Evolutionary conservation across 2,888 invertebrate genomes (phyloP), one percentile per base, ranked within the genome.

Genomic region (Harpalus rubripes): DNA sequence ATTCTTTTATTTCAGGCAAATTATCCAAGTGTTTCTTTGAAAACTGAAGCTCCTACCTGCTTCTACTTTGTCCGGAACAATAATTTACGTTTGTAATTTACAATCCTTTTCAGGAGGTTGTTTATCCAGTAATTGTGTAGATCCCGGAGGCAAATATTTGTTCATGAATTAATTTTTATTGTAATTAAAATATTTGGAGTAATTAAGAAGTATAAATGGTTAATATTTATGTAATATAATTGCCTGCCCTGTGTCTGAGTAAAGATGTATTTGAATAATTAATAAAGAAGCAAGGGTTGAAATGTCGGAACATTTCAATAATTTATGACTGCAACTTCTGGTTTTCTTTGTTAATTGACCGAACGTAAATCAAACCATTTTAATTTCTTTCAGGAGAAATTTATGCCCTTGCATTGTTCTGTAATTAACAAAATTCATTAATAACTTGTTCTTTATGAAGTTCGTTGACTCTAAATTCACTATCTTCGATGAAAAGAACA

Each of bases 281-380:
- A 74, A 81, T 81, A 65, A 81, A 82, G 82, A 74, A 59, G 56
- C 72, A 56, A 74, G 59, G 82, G 82, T 72, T 82, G 63, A 74
- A 82, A 82, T 59, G 74, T 59, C 74, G 32, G 74, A 72, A 56
- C 74, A 82, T 68, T 74, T 82, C 82, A 74, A 84, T 84, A 84
- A 84, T 84, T 84, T 84, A 84, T 84, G 65, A 63, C 63, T 61
- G 74, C 84, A 84, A 84, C 76, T 78, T 84, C 76, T 76, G 84
- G 63, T 78, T 76, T 76, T 78, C 82, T 83, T 84, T 56, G 61
- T 78, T 84, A 84, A 84, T 84, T 84, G 84, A 78, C 74, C 65
- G 63, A 84, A 65, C 84, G 84, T 84, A 84, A 84, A 84, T 84
- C 84, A 84, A 84, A 84, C 56, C 61, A 84, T 84, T 84, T 84